Percentiles rank a stretch among this genome's conserved stretches.
phyloP scores from a whole-genome alignment of 2,888 invertebrate species.

The Didymodactylos carnosus region DNA sequence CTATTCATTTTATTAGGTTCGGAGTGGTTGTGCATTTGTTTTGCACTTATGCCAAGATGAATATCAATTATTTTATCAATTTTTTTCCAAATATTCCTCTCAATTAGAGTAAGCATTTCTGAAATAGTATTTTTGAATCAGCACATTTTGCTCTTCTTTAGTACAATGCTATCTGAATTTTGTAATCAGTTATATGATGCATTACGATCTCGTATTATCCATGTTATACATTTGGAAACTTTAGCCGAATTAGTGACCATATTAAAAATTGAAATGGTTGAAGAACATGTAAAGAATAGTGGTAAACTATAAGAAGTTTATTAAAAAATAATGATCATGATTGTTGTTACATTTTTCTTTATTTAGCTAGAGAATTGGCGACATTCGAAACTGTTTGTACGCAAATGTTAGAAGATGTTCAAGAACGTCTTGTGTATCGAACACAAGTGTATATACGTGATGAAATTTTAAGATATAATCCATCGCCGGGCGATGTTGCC shows the following conservation, averaged over 20 bases:
- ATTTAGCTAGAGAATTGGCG: neutral
- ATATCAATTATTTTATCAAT: slow-evolving; percentile 67
- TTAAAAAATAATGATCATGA: neutral
- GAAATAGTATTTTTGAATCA: neutral
- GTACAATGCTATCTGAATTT: slow-evolving; percentile 54
- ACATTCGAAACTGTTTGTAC: slow-evolving; percentile 6
- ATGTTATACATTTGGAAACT: slow-evolving; percentile 88
- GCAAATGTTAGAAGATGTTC: slow-evolving; percentile 67
- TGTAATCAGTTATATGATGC: slow-evolving; percentile 75
- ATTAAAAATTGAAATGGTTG: slow-evolving; percentile 59
- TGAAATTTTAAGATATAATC: slow-evolving; percentile 57
- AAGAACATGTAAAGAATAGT: slow-evolving; percentile 66
- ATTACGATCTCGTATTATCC: slow-evolving; percentile 73
- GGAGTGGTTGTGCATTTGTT: slow-evolving; percentile 69
- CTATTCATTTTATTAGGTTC: slow-evolving; percentile 29
- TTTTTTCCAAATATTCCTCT: slow-evolving; percentile 52
- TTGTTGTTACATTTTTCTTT: neutral
- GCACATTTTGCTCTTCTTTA: slow-evolving; percentile 18
- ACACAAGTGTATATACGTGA: slow-evolving; percentile 76
- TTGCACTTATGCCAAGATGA: slow-evolving; percentile 86
- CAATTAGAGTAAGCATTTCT: slow-evolving; percentile 26
- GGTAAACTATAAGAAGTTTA: slow-evolving; percentile 39
- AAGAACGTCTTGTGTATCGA: slow-evolving; percentile 81
- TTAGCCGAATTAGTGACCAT: slow-evolving; percentile 86
- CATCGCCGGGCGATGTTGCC: slow-evolving; percentile 81